These are phyloP conservation scores for Pelodiscus sinensis DNA, from an alignment of 2,113 vertebrate species.

Conservation along the genomic window DNA sequence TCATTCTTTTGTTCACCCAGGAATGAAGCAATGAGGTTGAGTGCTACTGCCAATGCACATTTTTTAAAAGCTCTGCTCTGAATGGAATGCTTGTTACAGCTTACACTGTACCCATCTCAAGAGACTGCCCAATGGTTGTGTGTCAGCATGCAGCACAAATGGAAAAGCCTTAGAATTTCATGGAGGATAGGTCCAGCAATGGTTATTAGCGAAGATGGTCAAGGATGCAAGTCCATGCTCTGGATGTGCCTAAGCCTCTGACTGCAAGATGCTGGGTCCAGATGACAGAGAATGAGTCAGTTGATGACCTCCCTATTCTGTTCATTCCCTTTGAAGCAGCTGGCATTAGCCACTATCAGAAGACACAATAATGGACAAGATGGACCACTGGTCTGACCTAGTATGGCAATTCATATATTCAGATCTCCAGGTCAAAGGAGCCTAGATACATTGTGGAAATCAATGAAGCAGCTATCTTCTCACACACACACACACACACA, in stretches of 20 bases:
- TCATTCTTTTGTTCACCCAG: not conserved
- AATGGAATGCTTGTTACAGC: not conserved
- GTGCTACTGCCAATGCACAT: not conserved
- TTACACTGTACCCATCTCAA: not conserved
- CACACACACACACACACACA: not conserved
- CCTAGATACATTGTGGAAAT: not conserved
- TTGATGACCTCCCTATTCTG: not conserved
- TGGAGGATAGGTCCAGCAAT: not conserved
- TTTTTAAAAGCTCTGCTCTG: not conserved
- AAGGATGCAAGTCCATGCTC: no score
- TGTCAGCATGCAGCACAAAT: not conserved
- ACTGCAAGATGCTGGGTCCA: not conserved
- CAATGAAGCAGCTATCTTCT: not conserved
- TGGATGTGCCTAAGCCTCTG: no score
- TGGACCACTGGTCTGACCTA: not conserved
- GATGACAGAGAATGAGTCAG: not conserved
- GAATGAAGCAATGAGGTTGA: not conserved
- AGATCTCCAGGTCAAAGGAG: not conserved
- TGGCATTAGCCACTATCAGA: not conserved
- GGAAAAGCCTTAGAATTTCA: not conserved
- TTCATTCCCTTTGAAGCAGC: not conserved
- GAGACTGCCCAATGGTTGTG: not conserved
- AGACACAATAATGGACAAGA: not conserved
- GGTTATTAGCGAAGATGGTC: not conserved
- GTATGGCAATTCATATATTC: not conserved